Percentiles rank a stretch among this genome's conserved stretches.
Conservation (phyloP, 30 jellyfish, hydroid and myxozoan species). For the Haliclystus octoradiatus region DNA sequence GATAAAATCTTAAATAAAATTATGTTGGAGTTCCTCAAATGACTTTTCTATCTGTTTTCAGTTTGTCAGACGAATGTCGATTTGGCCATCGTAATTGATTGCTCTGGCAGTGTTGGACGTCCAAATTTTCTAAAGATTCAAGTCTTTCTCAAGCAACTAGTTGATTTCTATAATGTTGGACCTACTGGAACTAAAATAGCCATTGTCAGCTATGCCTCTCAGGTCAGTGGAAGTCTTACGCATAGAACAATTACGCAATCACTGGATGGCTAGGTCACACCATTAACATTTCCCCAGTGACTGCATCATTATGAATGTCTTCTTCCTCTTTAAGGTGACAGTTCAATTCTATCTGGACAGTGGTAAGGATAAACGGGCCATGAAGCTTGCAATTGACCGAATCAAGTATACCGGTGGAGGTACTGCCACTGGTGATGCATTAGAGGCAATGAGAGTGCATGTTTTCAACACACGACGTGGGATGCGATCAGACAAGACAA, state of each 20-base stretch:
- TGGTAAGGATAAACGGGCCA: slow-evolving; percentile 30
- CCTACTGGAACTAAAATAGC: slow-evolving; percentile 75
- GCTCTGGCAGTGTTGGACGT: slow-evolving; percentile 75
- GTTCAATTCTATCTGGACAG: slow-evolving; percentile 31
- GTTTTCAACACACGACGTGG: slow-evolving; percentile 47
- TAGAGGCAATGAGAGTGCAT: slow-evolving; percentile 25
- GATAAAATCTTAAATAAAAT: too few species aligned
- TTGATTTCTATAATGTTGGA: slow-evolving; percentile 81
- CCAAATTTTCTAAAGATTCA: slow-evolving; percentile 43
- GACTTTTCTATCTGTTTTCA: too few species aligned
- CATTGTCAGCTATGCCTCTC: slow-evolving; percentile 48
- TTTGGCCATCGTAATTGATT: slow-evolving; percentile 76
- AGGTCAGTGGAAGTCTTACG: too few species aligned
- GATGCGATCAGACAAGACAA: slow-evolving; percentile 64
- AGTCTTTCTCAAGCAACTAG: slow-evolving; percentile 42
- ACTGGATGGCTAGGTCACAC: too few species aligned
- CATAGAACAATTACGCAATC: too few species aligned
- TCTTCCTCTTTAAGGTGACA: too few species aligned
- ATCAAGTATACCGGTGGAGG: slow-evolving; percentile 59
- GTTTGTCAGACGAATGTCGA: slow-evolving; percentile 94
- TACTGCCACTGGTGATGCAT: slow-evolving; percentile 97
- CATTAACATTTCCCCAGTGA: too few species aligned
- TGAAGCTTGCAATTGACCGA: slow-evolving; percentile 46
- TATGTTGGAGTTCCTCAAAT: too few species aligned
- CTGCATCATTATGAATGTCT: too few species aligned